phyloP scores from a whole-genome alignment of 2,113 vertebrate species.

The Halichoeres trimaculatus region DNA sequence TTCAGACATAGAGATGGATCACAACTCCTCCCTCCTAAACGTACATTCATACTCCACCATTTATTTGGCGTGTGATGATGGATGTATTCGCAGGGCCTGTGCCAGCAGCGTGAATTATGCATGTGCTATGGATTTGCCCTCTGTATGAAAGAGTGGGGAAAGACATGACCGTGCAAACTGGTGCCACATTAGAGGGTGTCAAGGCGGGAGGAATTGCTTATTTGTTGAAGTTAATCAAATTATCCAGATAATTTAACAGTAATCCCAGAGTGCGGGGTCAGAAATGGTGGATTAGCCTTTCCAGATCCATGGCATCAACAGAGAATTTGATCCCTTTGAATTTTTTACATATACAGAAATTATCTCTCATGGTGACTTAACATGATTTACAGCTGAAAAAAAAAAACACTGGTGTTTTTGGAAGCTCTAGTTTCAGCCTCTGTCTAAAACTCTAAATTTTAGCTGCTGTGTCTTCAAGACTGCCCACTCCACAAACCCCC shows the following conservation, averaged over 20 bases:
- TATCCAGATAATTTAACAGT: not conserved
- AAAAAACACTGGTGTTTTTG: no score
- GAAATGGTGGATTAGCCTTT: not conserved
- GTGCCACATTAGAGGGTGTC: slow-evolving; percentile 10
- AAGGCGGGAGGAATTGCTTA: not conserved
- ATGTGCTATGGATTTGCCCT: slow-evolving; percentile 57
- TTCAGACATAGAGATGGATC: slow-evolving; percentile 23
- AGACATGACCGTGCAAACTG: slow-evolving; percentile 16
- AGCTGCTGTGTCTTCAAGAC: not conserved
- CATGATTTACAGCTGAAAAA: no score
- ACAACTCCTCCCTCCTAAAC: not conserved
- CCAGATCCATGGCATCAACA: not conserved
- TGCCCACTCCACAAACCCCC: no score
- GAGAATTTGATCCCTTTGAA: not conserved
- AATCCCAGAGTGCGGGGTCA: slow-evolving; percentile 5
- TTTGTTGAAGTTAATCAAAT: not conserved
- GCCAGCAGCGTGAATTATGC: slow-evolving; percentile 52
- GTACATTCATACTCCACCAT: slow-evolving; percentile 19
- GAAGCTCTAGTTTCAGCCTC: no score
- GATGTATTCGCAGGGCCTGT: slow-evolving; percentile 24
- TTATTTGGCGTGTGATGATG: slow-evolving; percentile 37
- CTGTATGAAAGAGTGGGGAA: slow-evolving; percentile 6
- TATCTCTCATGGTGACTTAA: no score
- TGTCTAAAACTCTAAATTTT: no score
- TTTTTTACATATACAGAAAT: no score